These are phyloP conservation scores for Enteromius thamalakanensis DNA, from an alignment of 2,797 vertebrate species.

Conservation along the genomic window DNA sequence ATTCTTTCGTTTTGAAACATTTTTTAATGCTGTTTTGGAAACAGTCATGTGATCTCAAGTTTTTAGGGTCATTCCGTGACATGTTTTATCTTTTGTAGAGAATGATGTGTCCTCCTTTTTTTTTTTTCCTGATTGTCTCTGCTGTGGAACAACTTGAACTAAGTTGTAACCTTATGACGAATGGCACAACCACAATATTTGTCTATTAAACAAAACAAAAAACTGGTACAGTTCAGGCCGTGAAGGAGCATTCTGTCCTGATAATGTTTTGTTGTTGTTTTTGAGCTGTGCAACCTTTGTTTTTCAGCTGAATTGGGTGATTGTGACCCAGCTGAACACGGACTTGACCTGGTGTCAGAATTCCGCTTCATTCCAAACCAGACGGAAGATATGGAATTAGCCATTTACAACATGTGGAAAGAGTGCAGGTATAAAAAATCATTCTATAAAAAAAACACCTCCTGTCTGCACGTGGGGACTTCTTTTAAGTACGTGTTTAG, in stretches of 20 bases:
- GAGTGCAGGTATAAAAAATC: conserved; percentile 86
- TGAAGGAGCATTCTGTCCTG: neutral
- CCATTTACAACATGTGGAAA: conserved; percentile 92
- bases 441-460: conserved; percentile 4
- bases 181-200: neutral
- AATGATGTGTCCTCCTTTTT: neutral
- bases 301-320: conserved; percentile 92
- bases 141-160: neutral
- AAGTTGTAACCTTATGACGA: neutral
- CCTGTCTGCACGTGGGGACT: neutral
- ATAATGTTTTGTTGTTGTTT: neutral
- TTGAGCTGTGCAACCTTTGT: conserved; percentile 42
- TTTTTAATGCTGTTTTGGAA: neutral
- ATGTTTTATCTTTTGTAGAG: conserved; percentile 9
- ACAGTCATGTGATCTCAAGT: neutral
- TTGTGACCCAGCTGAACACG: conserved; percentile 90
- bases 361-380: conserved; percentile 93
- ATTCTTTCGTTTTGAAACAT: neutral
- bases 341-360: conserved; percentile 91
- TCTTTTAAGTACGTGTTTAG: neutral
- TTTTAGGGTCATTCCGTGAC: neutral
- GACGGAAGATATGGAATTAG: conserved; percentile 91
- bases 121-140: neutral
- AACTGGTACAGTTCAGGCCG: neutral
- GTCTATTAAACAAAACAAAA: neutral